Evolutionary conservation across 2,113 vertebrate genomes (phyloP), one percentile per base, ranked within the genome.

Genomic region (Lanius ludovicianus): DNA sequence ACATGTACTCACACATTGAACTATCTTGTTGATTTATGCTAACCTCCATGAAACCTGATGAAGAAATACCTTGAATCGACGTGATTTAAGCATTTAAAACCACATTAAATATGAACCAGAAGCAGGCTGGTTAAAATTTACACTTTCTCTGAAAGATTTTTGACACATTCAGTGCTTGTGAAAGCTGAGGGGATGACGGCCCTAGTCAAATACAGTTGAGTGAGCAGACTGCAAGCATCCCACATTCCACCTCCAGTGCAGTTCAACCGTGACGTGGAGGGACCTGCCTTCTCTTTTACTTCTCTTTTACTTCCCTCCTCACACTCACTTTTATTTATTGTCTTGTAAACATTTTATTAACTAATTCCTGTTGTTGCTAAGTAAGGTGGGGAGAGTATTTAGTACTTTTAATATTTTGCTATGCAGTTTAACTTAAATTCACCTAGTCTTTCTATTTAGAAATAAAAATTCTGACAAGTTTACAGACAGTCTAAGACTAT

Each of bases 171-270:
- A 96, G 91, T 96, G 98, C 97, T 96, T 97, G 97, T 98, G 98
- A 98, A 97, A 97, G 97, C 98, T 98, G 97, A 98, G 98, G 94
- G 96, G 97, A 98, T 98, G 98, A 98, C 98, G 98, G 98, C 98
- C 97, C 97, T 96, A 98, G 98, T 98, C 98, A 98, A 98, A 97
- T 98, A 98, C 98, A 98, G 98, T 98, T 98, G 98, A 98, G 97
- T 98, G 98, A 98, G 98, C 98, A 98, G 98, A 93, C 97, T 97
- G 97, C 97, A 92, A 96, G 96, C 91, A 97, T 97, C 96, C 97
- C 93, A 97, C 92, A 92, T 98, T 97, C 97, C 97, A 98, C 97
- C 97, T 98, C 95, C 96, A 95, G 96, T 96, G 97, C 98, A 98
- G 98, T 97, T 98, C 98, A 98, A 98, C 97, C 98, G 97, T 98